Base-by-base conservation (phyloP, 2,888 invertebrate genomes). In the Athalia rosae region DNA sequence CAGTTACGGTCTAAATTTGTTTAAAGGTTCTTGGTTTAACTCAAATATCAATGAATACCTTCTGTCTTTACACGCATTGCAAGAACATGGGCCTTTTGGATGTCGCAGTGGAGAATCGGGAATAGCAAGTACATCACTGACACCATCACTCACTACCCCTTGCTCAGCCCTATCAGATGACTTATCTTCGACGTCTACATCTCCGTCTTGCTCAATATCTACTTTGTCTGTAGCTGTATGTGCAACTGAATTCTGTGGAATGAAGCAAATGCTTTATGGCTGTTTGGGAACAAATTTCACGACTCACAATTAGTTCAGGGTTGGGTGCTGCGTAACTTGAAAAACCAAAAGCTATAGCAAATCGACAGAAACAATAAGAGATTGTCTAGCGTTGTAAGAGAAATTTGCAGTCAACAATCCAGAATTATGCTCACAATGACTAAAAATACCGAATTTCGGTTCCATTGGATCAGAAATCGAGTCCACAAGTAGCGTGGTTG, bases 61-160 rank as follows among this genome's bases (percentile, higher is more conserved):
- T 76, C 85, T 85, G 45, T 85, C 83, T 83, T 86, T 87, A 71
- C 85, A 88, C 11, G 83, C 82, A n/a, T 87, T 85, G 78, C 87
- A 88, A 4, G 84, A 83, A 64, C 87, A 88, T 41, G 82, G 80
- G 41, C 82, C 85, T 78, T 82, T 85, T 41, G 79, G 82, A 66
- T 79, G 79, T 56, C 78, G 79, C 0, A 79, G 67, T 6, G 81
- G 58, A 61, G 77, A 79, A 5, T 79, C 79, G 8, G 77, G 59
- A 9, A 61, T 74, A 61, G 63, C 45, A 15, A 81, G 79, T n/a
- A 78, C 48, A 48, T 63, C 79, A 5, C 63, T 79, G 48, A 71
- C 79, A 4, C 79, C 82, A 43, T 79, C 80, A 13, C 78, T 79
- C 9, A 77, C 76, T 9, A 78, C 79, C 13, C 81, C 77, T 6